phyloP scores from a whole-genome alignment of 35 echinoderm and acorn worm species.

The Apostichopus parvimensis region DNA sequence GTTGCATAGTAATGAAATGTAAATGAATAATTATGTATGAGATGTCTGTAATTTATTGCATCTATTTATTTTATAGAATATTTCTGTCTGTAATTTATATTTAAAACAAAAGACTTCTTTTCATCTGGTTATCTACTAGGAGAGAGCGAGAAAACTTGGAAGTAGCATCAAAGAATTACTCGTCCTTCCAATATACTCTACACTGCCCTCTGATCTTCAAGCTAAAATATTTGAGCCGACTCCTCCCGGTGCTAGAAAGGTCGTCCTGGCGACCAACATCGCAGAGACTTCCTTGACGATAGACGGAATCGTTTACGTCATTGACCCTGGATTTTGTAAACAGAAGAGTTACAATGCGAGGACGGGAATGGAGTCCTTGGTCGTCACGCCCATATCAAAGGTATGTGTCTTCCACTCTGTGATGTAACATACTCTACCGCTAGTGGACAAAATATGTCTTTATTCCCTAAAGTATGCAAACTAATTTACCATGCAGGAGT shows the following conservation, averaged over 20 bases:
- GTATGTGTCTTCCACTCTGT: conserved; percentile 5
- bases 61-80: too few species aligned
- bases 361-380: conserved; percentile 93
- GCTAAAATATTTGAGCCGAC: conserved; percentile 97
- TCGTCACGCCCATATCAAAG: conserved; percentile 95
- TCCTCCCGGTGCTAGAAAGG: conserved; percentile 84
- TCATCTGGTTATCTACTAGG: conserved; percentile 46
- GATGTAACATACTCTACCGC: too few species aligned
- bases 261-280: conserved; percentile 94
- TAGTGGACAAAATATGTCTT: too few species aligned
- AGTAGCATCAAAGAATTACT: conserved; percentile 85
- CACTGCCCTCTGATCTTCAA: conserved; percentile 91
- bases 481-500: too few species aligned
- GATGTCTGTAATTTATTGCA: too few species aligned
- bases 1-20: too few species aligned
- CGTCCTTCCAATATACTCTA: conserved; percentile 95
- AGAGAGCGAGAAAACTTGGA: conserved; percentile 86
- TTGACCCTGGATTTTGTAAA: conserved; percentile 92
- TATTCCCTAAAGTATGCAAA: too few species aligned
- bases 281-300: conserved; percentile 96
- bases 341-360: conserved; percentile 99
- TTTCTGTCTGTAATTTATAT: too few species aligned
- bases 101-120: not conserved
- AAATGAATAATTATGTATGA: too few species aligned
- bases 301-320: conserved; percentile 92